A percentile compares a stretch with the other conserved stretches of the same genome.
phyloP scores from a whole-genome alignment of 2,888 invertebrate species.

The Tetranychus piercei region DNA sequence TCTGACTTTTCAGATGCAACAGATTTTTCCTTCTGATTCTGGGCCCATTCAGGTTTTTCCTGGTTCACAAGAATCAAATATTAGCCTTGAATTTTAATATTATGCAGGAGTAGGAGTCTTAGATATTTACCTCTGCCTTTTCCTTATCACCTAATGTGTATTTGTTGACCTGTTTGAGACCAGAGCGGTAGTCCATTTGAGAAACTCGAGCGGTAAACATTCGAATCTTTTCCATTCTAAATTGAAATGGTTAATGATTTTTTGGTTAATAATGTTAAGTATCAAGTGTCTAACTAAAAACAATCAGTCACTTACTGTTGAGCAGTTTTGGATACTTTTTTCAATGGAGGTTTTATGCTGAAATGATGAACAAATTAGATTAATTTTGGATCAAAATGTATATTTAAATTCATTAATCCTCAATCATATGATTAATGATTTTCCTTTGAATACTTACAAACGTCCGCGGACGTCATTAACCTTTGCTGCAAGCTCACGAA shows the following conservation, averaged over 20 bases:
- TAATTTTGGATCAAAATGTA: background rate
- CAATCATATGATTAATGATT: background rate
- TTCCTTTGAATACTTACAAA: conserved; percentile 8
- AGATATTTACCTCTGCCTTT: background rate
- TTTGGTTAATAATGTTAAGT: too few relatives aligned
- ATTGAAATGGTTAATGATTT: background rate
- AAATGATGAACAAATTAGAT: background rate
- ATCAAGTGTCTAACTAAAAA: background rate
- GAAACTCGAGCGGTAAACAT: conserved; percentile 14
- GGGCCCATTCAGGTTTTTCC: conserved; percentile 17
- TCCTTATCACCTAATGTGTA: conserved; percentile 10
- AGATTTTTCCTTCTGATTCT: conserved; percentile 7
- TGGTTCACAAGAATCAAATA: background rate
- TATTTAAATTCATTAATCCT: background rate
- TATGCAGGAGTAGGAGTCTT: background rate
- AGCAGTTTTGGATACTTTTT: conserved; percentile 14
- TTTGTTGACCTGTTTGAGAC: conserved; percentile 11
- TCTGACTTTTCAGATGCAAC: conserved; percentile 4
- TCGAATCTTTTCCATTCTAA: conserved; percentile 14
- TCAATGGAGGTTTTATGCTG: conserved; percentile 13
- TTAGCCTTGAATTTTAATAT: background rate
- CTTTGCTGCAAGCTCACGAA: conserved; percentile 13
- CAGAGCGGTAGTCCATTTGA: conserved; percentile 13
- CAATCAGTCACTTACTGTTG: conserved; percentile 5
- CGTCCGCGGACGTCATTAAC: conserved; percentile 13